Conservation (phyloP, 2,113 vertebrate genomes). For the Phoxinus phoxinus region DNA sequence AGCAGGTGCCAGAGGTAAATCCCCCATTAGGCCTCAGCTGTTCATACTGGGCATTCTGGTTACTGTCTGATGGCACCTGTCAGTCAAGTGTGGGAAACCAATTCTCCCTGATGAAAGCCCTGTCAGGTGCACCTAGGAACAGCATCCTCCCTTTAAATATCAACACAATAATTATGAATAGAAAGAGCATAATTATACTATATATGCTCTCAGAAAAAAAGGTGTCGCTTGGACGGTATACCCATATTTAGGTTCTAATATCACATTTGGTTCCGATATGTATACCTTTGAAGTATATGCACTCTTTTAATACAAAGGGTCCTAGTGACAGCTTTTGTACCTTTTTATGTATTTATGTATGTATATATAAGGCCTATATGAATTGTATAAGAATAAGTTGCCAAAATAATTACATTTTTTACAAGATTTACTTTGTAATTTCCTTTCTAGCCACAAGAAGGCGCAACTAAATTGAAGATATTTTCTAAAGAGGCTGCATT, state of each 20-base stretch:
- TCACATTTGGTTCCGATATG: too few species aligned
- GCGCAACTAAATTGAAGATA: background rate
- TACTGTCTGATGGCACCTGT: conserved; percentile 25
- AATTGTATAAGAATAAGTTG: background rate
- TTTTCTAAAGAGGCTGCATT: background rate
- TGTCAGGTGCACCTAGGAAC: conserved; percentile 1
- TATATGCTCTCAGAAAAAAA: too few species aligned
- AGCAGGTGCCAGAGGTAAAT: conserved; percentile 11
- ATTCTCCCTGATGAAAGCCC: background rate
- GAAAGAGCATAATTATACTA: too few species aligned
- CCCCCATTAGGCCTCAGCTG: conserved; percentile 16
- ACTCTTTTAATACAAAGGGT: too few species aligned
- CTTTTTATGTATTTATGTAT: too few species aligned
- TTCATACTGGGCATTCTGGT: background rate
- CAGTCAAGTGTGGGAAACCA: conserved; percentile 3
- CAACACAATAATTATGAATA: background rate
- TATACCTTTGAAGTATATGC: too few species aligned
- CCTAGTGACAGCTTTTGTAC: too few species aligned
- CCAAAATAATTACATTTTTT: background rate
- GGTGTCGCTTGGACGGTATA: too few species aligned
- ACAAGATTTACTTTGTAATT: background rate
- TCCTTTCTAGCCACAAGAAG: background rate
- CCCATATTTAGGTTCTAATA: too few species aligned
- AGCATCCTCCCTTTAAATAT: background rate
- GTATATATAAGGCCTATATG: too few species aligned